Evolutionary conservation across 2,888 invertebrate genomes (phyloP).

Genomic region (Fissipunctia ypsillon): DNA sequence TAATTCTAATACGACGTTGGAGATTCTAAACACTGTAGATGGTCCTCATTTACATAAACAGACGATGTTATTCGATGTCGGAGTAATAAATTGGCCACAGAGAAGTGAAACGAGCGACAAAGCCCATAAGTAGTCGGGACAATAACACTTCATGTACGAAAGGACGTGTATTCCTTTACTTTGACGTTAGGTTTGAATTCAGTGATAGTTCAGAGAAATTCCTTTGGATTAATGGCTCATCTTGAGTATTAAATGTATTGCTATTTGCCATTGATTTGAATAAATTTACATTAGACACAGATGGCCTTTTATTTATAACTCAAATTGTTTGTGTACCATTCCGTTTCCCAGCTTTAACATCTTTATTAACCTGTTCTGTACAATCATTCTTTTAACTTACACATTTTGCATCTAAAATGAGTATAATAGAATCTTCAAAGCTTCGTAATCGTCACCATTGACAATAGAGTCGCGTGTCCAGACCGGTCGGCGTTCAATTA

Average conservation of each 20-base stretch:
- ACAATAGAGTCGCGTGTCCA: slow-evolving; percentile 62
- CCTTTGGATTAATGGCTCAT: slow-evolving; percentile 36
- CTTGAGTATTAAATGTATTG: slow-evolving; percentile 25
- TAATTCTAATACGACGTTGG: slow-evolving; percentile 63
- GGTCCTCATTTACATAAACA: slow-evolving; percentile 71
- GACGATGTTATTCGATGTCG: slow-evolving; percentile 65
- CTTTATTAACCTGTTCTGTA: slow-evolving; percentile 14
- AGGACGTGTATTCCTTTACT: slow-evolving; percentile 51
- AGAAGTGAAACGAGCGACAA: slow-evolving; percentile 67
- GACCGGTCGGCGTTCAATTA: slow-evolving; percentile 65
- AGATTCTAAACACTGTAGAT: slow-evolving; percentile 66
- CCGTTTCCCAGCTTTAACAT: neutral
- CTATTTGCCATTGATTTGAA: slow-evolving; percentile 37
- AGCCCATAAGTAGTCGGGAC: slow-evolving; percentile 64
- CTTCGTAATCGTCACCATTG: slow-evolving; percentile 51
- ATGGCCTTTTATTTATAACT: slow-evolving; percentile 25
- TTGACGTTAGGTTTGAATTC: slow-evolving; percentile 46
- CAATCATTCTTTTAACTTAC: neutral
- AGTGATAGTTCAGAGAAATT: slow-evolving; percentile 43
- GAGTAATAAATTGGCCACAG: slow-evolving; percentile 66
- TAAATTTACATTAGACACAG: slow-evolving; percentile 39
- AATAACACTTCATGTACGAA: slow-evolving; percentile 65
- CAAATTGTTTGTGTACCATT: slow-evolving; percentile 13
- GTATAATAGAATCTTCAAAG: slow-evolving; percentile 58
- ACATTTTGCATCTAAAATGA: neutral